Evolutionary conservation across 1,140 invertebrate species (phyloP).

Genomic region (Drosophila ficusphila): DNA sequence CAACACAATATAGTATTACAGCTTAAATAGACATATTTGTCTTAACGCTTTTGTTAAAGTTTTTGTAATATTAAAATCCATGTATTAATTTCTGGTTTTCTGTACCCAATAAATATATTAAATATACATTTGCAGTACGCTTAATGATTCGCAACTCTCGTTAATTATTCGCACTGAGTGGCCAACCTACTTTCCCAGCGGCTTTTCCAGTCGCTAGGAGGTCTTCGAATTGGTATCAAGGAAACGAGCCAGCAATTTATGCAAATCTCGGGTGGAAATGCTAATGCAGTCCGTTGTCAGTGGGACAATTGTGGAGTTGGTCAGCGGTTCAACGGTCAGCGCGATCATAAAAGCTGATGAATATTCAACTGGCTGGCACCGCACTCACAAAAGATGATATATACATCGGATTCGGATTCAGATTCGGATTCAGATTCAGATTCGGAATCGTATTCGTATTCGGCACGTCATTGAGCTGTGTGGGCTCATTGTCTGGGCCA

Average conservation of each 20-base stretch:
- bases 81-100: too few species aligned
- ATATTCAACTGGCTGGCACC: constrained; percentile 74
- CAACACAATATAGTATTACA: too few species aligned
- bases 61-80: too few species aligned
- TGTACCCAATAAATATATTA: too few species aligned
- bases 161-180: constrained; percentile 26
- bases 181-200: constrained; percentile 71
- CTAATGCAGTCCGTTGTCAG: constrained; percentile 55
- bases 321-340: constrained; percentile 72
- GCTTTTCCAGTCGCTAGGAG: constrained; percentile 67
- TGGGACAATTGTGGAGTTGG: constrained; percentile 43
- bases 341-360: constrained; percentile 68
- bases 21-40: too few species aligned
- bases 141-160: constrained; percentile 8
- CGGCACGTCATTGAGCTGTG: constrained; percentile 39
- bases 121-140: constrained; percentile 4
- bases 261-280: constrained; percentile 70
- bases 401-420: constrained; percentile 39
- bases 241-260: constrained; percentile 70
- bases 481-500: constrained; percentile 58
- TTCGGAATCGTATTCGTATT: constrained; percentile 24
- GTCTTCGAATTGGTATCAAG: constrained; percentile 77
- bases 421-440: too few species aligned
- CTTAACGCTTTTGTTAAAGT: too few species aligned
- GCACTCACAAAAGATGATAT: constrained; percentile 72